Conservation (phyloP, 2,113 vertebrate species). For the Procavia capensis region DNA sequence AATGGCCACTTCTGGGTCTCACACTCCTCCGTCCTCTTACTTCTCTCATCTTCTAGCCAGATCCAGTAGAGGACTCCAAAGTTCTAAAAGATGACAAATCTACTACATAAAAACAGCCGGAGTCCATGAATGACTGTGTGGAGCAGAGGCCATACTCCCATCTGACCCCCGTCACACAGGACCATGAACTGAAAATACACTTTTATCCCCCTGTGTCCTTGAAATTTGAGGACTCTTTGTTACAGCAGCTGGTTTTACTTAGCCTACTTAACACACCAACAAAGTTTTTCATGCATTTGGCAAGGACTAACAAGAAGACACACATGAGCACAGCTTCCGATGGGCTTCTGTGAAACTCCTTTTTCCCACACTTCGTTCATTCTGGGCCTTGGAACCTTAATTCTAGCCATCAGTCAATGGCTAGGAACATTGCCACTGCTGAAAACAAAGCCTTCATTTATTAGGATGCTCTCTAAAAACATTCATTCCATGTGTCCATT, state of each 20-base stretch:
- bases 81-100: neutral
- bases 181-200: neutral
- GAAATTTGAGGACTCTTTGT: neutral
- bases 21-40: neutral
- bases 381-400: neutral
- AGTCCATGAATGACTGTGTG: neutral
- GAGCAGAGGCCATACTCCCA: neutral
- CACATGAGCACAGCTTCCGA: neutral
- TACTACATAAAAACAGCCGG: neutral
- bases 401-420: neutral
- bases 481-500: neutral
- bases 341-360: constrained; percentile 2
- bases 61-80: neutral
- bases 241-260: neutral
- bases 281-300: neutral
- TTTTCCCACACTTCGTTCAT: neutral
- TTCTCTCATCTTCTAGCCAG: neutral
- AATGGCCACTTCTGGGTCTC: neutral
- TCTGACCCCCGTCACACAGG: neutral
- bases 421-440: neutral
- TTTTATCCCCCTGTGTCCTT: too few relatives aligned
- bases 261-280: neutral
- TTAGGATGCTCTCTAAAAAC: neutral
- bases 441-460: neutral
- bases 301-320: neutral